Evolutionary conservation across 2,888 invertebrate species (phyloP), one percentile per base, ranked within the genome.

Genomic region (Drosophila basisetae): DNA sequence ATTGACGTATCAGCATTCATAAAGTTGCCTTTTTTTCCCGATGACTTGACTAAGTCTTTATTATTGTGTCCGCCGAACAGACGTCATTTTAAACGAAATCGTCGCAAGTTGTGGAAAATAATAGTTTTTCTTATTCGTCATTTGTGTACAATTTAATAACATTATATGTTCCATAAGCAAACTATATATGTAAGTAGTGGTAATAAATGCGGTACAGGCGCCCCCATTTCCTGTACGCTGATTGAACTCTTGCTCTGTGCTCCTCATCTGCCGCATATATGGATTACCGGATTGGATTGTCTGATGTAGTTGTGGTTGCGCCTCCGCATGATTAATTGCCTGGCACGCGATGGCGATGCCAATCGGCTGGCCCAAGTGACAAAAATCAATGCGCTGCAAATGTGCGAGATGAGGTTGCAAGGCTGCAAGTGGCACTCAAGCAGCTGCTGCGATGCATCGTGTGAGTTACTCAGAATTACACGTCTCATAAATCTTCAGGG

Each of bases 311-410:
- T 47, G 62, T 30, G 65, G 56, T 61, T 62, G 50, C 70, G 37
- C 49, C 69, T 74, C 30, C 63, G 60, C 61, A 66, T 84, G 89
- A 89, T 85, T 85, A 89, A 89, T 85, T 82, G 84, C 47, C 52
- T 35, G 76, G 78, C 85, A 88, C 83, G 86, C 83, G 83, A 68
- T 66, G 43, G 67, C 76, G 85, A 86, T 89, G 89, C 86, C 89
- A 82, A 89, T 89, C 89, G 70, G 10, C 67, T 56, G 66, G 49
- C 65, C 67, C 84, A 83, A 88, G 85, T 86, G 89, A 83, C 85
- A 87, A 86, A 89, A 87, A 87, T 87, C 87, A 87, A 87, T 87
- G 85, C 83, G 69, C 87, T 68, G 89, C 75, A 71, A 87, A 85
- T 83, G 85, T 87, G 88, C 65, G 84, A 84, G 87, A 74, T 68